These are phyloP conservation scores for Ammodytes dubius DNA, from an alignment of 2,113 vertebrate species.

Conservation along the genomic window DNA sequence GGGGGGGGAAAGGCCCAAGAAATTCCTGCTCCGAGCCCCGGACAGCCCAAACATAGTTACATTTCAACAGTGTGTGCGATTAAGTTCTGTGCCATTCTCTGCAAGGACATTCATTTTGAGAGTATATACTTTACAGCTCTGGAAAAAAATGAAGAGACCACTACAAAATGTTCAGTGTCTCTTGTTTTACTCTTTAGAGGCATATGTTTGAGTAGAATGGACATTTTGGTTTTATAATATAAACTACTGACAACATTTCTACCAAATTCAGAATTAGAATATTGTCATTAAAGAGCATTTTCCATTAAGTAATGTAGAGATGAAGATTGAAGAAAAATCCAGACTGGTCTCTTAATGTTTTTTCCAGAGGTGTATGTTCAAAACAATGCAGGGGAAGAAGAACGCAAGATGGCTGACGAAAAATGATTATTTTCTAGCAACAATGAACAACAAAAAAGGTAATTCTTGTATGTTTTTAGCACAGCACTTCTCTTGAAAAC, in stretches of 20 bases:
- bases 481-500: not conserved
- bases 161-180: too few relatives aligned
- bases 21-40: constrained; percentile 36
- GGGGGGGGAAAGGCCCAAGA: constrained; percentile 37
- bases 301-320: too few relatives aligned
- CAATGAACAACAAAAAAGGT: not conserved
- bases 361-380: not conserved
- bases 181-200: too few relatives aligned
- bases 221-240: too few relatives aligned
- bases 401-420: constrained; percentile 16
- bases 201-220: too few relatives aligned
- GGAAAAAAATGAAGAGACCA: too few relatives aligned
- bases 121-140: not conserved
- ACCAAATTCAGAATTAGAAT: too few relatives aligned
- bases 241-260: too few relatives aligned
- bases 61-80: constrained; percentile 23
- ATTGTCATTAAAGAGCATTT: too few relatives aligned
- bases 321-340: too few relatives aligned
- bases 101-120: constrained; percentile 53
- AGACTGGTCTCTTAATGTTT: too few relatives aligned
- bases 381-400: constrained; percentile 10
- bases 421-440: constrained; percentile 4
- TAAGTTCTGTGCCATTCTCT: constrained; percentile 25
- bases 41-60: not conserved
- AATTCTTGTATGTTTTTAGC: not conserved